phyloP scores from a whole-genome alignment of 2,888 invertebrate genomes.

The Tachystola acroxantha region DNA sequence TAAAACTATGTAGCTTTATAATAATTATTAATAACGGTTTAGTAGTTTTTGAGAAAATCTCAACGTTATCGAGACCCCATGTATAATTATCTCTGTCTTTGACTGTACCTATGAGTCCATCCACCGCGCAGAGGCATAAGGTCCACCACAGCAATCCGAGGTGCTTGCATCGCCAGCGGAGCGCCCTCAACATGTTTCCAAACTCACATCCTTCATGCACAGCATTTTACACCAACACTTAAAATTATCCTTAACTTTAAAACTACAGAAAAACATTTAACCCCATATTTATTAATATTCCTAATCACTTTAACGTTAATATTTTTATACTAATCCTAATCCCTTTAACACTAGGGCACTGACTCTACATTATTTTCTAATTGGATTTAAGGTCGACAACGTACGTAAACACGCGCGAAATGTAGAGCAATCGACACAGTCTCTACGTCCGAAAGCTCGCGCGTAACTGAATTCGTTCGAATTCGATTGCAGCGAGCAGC shows the following conservation, averaged over 20 bases:
- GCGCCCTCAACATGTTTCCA: conserved; percentile 68
- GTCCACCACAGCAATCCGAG: conserved; percentile 55
- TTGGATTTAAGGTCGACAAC: conserved; percentile 58
- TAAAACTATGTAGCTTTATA: background rate
- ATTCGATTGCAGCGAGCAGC: conserved; percentile 9
- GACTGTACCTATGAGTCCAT: conserved; percentile 71
- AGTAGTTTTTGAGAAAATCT: no score
- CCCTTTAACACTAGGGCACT: conserved; percentile 41
- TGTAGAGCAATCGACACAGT: conserved; percentile 24
- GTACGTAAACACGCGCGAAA: conserved; percentile 50
- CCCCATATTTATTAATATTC: conserved; percentile 40
- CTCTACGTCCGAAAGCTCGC: conserved; percentile 29
- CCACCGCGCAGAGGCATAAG: conserved; percentile 38
- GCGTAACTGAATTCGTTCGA: conserved; percentile 43
- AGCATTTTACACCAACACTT: conserved; percentile 44
- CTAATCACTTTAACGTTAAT: no score
- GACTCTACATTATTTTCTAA: conserved; percentile 45
- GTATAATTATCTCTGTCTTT: no score
- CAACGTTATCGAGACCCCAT: no score
- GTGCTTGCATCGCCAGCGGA: conserved; percentile 47
- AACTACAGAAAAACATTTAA: conserved; percentile 27
- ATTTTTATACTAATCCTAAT: conserved; percentile 31
- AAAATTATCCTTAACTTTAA: conserved; percentile 29
- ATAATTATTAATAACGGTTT: conserved; percentile 13
- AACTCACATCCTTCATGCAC: conserved; percentile 52